Percentiles rank a stretch among this genome's conserved stretches.
Conservation (phyloP, 2,113 vertebrate genomes). For the Strix aluco region DNA sequence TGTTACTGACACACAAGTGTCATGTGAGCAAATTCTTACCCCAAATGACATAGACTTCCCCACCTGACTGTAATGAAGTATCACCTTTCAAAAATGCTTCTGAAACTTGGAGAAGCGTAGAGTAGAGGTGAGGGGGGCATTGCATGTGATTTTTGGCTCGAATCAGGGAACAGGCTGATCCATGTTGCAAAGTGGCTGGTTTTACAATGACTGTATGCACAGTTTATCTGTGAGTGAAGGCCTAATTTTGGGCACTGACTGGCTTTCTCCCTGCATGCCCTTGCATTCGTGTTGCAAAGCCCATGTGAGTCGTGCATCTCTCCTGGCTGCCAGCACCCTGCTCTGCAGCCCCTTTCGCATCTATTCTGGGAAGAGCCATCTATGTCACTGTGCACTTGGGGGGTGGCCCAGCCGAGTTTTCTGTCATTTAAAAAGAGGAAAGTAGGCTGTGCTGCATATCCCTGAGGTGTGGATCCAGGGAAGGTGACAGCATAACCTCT, state of each 20-base stretch:
- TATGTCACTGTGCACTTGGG: background rate
- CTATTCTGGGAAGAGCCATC: background rate
- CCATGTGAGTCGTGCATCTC: fast-evolving
- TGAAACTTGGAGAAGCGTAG: background rate
- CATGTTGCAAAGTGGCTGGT: background rate
- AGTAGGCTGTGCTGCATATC: background rate
- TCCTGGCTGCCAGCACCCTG: background rate
- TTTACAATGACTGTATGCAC: fast-evolving
- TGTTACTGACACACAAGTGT: background rate
- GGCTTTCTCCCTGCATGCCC: background rate
- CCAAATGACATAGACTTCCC: background rate
- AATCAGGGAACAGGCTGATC: background rate
- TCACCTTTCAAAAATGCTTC: background rate
- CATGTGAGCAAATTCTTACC: background rate
- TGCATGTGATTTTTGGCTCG: background rate
- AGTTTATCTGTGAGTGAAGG: background rate
- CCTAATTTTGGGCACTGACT: background rate
- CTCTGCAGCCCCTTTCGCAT: background rate
- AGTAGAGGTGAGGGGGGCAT: background rate
- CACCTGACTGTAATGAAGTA: background rate
- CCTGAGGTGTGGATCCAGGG: background rate
- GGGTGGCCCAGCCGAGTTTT: background rate
- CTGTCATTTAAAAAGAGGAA: background rate
- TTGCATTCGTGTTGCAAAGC: background rate
- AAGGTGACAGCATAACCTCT: background rate